phyloP scores from a whole-genome alignment of 1,140 invertebrate species.

The Tetranychus urticae region DNA sequence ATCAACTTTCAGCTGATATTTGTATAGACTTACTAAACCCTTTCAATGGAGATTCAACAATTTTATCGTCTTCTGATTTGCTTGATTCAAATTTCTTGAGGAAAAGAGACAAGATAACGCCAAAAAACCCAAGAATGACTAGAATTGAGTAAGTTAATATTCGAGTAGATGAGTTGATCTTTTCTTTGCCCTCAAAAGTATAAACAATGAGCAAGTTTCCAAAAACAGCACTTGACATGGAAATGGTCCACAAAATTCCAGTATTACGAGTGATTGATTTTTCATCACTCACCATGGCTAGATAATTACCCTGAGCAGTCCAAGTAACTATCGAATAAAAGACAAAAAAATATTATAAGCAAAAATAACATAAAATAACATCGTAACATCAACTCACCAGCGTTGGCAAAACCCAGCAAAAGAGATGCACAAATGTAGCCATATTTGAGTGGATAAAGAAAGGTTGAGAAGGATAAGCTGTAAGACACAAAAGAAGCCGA shows the following conservation, averaged over 20 bases:
- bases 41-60: too few species aligned
- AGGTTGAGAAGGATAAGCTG: too few species aligned
- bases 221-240: conserved; percentile 69
- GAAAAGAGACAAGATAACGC: conserved; percentile 40
- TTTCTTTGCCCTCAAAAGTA: conserved; percentile 47
- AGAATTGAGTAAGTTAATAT: conserved; percentile 48
- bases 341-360: too few species aligned
- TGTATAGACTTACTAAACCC: too few species aligned
- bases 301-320: conserved; percentile 68
- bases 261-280: conserved; percentile 74
- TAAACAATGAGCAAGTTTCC: conserved; percentile 84
- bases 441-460: too few species aligned
- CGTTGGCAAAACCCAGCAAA: too few species aligned
- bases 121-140: conserved; percentile 33
- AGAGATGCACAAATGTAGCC: too few species aligned
- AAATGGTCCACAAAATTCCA: conserved; percentile 81
- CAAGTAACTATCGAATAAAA: conserved; percentile 15
- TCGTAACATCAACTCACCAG: too few species aligned
- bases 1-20: too few species aligned
- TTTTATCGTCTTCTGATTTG: too few species aligned
- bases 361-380: too few species aligned
- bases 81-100: conserved; percentile 7
- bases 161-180: conserved; percentile 35
- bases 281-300: conserved; percentile 64
- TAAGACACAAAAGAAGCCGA: too few species aligned